Evolutionary conservation across 2,888 invertebrate genomes (phyloP), one percentile per base, ranked within the genome.

Genomic region (Candidula unifasciata): DNA sequence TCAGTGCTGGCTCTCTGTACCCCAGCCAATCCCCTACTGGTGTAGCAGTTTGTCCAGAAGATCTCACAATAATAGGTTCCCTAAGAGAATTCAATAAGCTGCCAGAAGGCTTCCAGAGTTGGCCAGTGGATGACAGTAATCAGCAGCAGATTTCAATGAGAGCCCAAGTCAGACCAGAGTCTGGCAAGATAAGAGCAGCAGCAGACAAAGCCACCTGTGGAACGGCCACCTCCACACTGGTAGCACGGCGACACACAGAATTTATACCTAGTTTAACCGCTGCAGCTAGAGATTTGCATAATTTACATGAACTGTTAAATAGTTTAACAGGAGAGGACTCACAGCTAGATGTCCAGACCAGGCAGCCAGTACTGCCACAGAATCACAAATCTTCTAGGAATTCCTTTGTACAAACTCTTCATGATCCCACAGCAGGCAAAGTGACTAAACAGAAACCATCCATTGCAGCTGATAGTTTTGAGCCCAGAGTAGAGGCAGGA

Each of bases 221-320:
- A n/a, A 44, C 44, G 44, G 44, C 44, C 44, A 79, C 52, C 24
- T 82, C 82, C 33, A 85, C 87, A 1, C 69, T 82, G 21, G 84
- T 87, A 0, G 80, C 52, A 16, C 66, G 85, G 6, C 60, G 87
- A 3, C 68, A 82, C 37, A 73, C 84, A 33, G 85, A 87, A 35
- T 74, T 83, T 68, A 85, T 85, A 2, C 87, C 87, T 6, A 84
- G 84, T 18, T 78, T 76, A 2, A 66, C 52, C 30, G 68, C 84
- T 27, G 21, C 71, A n/a, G 68, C 60, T n/a, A 16, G 69, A 6
- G 84, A 83, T 21, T 57, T 68, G 30, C 60, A 64, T n/a, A 73
- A 80, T 66, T 37, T 76, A 37, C 35, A 80, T n/a, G 80, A 80
- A 71, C 64, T 84, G 27, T 73, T 84, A 35, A 68, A 84, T 57